phyloP scores from a whole-genome alignment of 2,113 vertebrate species.

The Setophaga kirtlandii region DNA sequence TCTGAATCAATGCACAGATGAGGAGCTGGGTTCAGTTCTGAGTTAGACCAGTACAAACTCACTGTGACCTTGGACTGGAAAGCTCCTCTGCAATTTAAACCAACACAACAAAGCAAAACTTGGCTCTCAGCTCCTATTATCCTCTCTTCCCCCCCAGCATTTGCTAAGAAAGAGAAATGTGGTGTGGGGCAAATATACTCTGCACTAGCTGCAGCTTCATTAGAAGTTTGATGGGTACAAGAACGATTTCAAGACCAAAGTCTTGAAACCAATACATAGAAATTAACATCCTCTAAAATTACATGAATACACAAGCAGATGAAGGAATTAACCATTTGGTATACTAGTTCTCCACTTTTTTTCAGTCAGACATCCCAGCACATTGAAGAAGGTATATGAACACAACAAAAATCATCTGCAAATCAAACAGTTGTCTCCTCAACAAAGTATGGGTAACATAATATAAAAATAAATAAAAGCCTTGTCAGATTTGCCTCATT shows the following conservation, averaged over 20 bases:
- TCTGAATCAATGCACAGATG: not conserved
- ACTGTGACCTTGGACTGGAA: not conserved
- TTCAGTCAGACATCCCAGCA: slow-evolving; percentile 49
- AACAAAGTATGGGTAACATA: slow-evolving; percentile 19
- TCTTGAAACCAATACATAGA: not conserved
- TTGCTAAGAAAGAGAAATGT: slow-evolving; percentile 16
- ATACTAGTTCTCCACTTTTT: slow-evolving; percentile 48
- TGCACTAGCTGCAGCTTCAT: slow-evolving; percentile 15
- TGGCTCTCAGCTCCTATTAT: not conserved
- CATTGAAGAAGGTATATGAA: slow-evolving; percentile 55
- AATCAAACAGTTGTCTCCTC: slow-evolving; percentile 62
- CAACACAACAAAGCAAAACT: not conserved
- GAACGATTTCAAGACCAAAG: not conserved
- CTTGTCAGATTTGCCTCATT: slow-evolving; percentile 55
- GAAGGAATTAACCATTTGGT: slow-evolving; percentile 53
- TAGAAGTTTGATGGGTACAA: slow-evolving; percentile 1
- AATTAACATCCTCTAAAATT: slow-evolving; percentile 21
- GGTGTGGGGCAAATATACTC: not conserved
- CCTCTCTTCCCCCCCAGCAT: not conserved
- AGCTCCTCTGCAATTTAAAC: not conserved
- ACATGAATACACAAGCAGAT: slow-evolving; percentile 13
- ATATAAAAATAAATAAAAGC: slow-evolving; percentile 49
- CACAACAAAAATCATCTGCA: slow-evolving; percentile 49
- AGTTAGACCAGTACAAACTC: not conserved
- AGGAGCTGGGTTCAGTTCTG: not conserved